Base-by-base conservation (phyloP, 2,113 vertebrate genomes). In the Diphyllodes magnificus region DNA sequence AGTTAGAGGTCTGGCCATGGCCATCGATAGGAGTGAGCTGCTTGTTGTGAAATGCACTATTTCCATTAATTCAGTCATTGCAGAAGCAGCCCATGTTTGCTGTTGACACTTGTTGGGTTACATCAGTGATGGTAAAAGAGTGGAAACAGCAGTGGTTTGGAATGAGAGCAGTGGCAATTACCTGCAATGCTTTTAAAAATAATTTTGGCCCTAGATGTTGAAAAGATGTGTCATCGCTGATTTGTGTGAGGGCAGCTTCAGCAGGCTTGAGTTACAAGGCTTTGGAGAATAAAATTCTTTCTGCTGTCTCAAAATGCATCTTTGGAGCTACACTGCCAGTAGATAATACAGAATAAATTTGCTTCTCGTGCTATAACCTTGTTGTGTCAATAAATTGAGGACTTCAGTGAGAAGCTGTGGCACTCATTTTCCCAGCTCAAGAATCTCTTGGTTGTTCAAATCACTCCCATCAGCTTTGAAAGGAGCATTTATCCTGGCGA, bases 101-200 rank as follows among this genome's bases (percentile, higher is more conserved):
- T 88, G 35, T 66, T 95, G 77, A 77, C 80, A 49, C 47, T 90
- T 78, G 47, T 59, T 82, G 71, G 81, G 80, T 91, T 92, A 86
- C 91, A 93, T 60, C 77, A 86, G 77, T 21, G 76, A 81, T 66
- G 91, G 88, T 63, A 88, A 83, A 92, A 91, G 20, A 92, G 83
- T 86, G 94, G 91, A 93, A 97, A 92, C 60, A 88, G 72, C 71
- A 51, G 88, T 88, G 82, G 88, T 94, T 97, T 97, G 95, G 72
- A 94, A 94, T 93, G 49, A 64, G 82, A 90, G 71, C 35, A 53
- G n/a, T 63, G 86, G 82, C 90, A 97, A 94, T 94, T 88, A 96
- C 96, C 95, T 97, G 95, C 82, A 90, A 51, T 70, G 80, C 56
- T 94, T 97, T 96, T 86, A 68, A 94, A 95, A 95, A 94, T 92